Evolutionary conservation across 2,888 invertebrate species (phyloP).

Genomic region (Andrena bucephala): DNA sequence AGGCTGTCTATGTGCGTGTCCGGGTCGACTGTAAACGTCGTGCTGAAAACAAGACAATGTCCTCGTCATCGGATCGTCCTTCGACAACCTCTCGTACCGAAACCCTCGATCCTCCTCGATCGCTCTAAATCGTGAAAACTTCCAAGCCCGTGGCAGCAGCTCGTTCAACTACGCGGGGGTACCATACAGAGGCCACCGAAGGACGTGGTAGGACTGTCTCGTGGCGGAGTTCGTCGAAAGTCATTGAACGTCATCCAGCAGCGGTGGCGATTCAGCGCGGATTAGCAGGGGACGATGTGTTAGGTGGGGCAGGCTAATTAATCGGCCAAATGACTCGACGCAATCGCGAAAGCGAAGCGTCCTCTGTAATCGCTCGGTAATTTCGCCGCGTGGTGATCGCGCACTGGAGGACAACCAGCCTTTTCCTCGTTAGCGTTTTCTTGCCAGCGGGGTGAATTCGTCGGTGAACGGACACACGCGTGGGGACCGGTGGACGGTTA

Average conservation of each 20-base stretch:
- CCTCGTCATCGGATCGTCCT: conserved; percentile 80
- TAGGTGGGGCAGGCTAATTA: neutral
- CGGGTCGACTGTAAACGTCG: conserved; percentile 98
- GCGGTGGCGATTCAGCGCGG: conserved; percentile 53
- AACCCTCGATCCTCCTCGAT: conserved; percentile 9
- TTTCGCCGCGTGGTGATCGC: neutral
- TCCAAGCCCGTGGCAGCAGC: neutral
- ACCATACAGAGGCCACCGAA: conserved; percentile 68
- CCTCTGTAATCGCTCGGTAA: conserved; percentile 8
- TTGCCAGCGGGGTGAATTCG: conserved; percentile 23
- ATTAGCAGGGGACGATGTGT: conserved; percentile 33
- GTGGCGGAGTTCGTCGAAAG: conserved; percentile 51
- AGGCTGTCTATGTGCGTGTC: conserved; percentile 99
- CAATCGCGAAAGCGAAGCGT: conserved; percentile 49
- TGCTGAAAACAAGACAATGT: conserved; percentile 89
- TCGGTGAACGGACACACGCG: neutral
- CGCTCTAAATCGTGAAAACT: neutral
- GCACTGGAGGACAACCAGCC: conserved; percentile 8
- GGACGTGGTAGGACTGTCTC: conserved; percentile 63
- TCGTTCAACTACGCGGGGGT: conserved; percentile 8
- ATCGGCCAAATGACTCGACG: conserved; percentile 34
- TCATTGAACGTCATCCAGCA: conserved; percentile 61
- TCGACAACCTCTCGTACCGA: conserved; percentile 70
- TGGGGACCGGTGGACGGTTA: neutral
- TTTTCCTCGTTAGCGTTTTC: conserved; percentile 33